Percentiles rank a stretch among this genome's conserved stretches.
These are phyloP conservation scores for Saguinus imperator DNA, from an alignment of 2,113 vertebrate species.

Conservation along the genomic window DNA sequence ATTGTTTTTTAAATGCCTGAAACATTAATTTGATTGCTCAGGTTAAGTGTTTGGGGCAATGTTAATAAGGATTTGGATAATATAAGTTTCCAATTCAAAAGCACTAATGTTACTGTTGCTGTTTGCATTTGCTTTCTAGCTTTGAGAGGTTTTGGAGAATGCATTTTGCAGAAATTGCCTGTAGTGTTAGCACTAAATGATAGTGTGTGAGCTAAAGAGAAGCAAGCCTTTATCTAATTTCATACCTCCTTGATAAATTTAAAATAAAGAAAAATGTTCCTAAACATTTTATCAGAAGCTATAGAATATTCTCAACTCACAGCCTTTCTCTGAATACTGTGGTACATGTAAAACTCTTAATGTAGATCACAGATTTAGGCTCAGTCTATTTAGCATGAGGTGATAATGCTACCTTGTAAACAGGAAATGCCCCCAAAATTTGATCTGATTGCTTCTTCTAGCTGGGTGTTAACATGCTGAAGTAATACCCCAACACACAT, in stretches of 20 bases:
- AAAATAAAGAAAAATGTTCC: conserved; percentile 53
- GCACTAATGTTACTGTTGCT: conserved; percentile 28
- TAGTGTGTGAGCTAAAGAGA: conserved; percentile 1
- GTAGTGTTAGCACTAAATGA: conserved; percentile 6
- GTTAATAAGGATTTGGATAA: conserved; percentile 41
- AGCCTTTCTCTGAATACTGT: conserved; percentile 1
- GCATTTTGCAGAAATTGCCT: conserved; percentile 37
- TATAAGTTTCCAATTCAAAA: conserved; percentile 40
- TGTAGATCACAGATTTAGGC: background rate
- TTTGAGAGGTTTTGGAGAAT: conserved; percentile 45
- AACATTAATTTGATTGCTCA: conserved; percentile 30
- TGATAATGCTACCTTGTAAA: conserved; percentile 41
- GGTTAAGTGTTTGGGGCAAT: conserved; percentile 10
- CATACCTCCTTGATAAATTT: conserved; percentile 31
- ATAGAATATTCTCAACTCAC: conserved; percentile 31
- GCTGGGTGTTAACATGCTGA: conserved; percentile 30
- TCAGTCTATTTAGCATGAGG: conserved; percentile 37
- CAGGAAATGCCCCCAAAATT: conserved; percentile 41
- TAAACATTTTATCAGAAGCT: conserved; percentile 26
- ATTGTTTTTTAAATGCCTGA: conserved; percentile 53
- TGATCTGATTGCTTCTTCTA: conserved; percentile 49
- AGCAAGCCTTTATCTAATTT: conserved; percentile 26
- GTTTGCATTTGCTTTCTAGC: conserved; percentile 51
- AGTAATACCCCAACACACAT: conserved; percentile 36
- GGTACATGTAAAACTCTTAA: conserved; percentile 11